Evolutionary conservation across 2,113 vertebrate species (phyloP).

Genomic region (Potamarius usumacintae): DNA sequence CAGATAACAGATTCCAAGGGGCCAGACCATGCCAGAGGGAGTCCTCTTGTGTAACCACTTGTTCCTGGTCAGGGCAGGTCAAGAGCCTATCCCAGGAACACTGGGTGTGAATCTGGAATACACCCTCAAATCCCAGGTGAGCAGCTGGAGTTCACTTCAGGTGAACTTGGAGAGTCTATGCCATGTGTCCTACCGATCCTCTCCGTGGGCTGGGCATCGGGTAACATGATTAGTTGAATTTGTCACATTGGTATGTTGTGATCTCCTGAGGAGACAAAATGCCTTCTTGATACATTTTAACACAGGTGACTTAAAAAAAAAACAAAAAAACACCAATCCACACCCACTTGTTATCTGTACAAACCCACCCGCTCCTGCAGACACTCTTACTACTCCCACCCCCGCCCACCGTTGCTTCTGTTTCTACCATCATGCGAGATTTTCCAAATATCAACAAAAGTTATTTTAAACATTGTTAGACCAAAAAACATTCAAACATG

Average conservation of each 20-base stretch:
- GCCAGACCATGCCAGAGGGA: background rate
- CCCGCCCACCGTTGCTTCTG: background rate
- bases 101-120: background rate
- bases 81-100: background rate
- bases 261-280: background rate
- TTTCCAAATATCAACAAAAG: background rate
- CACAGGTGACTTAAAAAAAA: background rate
- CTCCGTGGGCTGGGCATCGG: too few species aligned
- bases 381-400: background rate
- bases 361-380: background rate
- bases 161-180: background rate
- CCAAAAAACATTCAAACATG: background rate
- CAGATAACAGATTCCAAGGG: slow-evolving; percentile 50
- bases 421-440: background rate
- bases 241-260: background rate
- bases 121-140: too few species aligned
- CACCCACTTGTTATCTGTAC: background rate
- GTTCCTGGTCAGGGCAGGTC: background rate
- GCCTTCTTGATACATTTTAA: background rate
- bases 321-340: background rate
- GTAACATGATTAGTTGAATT: background rate
- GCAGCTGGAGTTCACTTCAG: background rate
- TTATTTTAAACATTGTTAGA: background rate
- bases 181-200: too few species aligned
- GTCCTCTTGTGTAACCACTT: background rate